Base-by-base conservation (phyloP, 2,113 vertebrate genomes). In the Tympanuchus pallidicinctus region DNA sequence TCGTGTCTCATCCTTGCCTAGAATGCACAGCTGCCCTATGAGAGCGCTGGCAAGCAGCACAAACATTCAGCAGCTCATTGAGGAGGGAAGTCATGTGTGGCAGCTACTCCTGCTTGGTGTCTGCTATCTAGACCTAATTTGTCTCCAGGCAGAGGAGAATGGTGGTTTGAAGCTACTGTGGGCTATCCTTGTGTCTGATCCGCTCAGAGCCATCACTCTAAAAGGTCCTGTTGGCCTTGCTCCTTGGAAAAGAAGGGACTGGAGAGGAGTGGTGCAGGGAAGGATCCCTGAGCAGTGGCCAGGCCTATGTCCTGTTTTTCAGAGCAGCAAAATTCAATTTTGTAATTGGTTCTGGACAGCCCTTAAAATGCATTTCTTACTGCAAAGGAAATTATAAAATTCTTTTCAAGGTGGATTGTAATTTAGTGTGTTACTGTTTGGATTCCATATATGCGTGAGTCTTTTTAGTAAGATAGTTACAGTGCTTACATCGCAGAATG, bases 1-100 rank as follows among this genome's bases (percentile, higher is more conserved):
- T 86, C 42, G 47, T 80, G 81, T 88, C 69, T 92, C 76, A 74
- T 72, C 73, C 65, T 88, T 86, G 50, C 88, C 50, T 83, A 8
- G 43, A 64, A 69, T 16, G 21, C 50, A 19, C 69, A 71, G 76
- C 47, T 91, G 38, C 45, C 76, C 70, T 61, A 38, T 74, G n/a
- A 65, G 63, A 88, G 27, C 77, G 32, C 20, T 93, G 65, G 69
- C 72, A 52, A 81, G 72, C 22, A 70, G 69, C 2, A 13, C 9
- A 18, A 45, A 52, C 0, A 0, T 47, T 40, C 57, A n/a, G 43
- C 60, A 66, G 63, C 67, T 89, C 6, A 1, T 15, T 75, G 63
- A 50, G 59, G 52, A 83, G 11, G 19, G 59, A 30, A 56, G n/a
- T 1, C 1, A 30, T 27, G 10, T 19, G 36, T 70, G 71, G 59